phyloP scores from a whole-genome alignment of 2,113 vertebrate species.

The Emydura subglobosa region DNA sequence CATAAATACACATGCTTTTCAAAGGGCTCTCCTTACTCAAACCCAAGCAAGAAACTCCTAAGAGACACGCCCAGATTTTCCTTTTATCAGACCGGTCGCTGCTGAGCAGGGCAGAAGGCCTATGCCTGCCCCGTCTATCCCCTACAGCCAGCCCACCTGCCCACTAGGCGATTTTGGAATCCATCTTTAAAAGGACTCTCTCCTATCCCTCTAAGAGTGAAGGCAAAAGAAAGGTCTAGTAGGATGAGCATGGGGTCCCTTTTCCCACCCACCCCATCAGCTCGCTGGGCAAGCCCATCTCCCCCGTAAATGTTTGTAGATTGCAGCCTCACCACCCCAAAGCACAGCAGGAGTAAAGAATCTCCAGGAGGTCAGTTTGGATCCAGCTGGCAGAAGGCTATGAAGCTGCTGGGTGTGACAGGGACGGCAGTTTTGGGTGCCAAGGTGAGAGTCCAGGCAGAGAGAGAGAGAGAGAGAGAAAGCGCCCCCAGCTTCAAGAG shows the following conservation, averaged over 20 bases:
- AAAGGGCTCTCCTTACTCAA: not conserved
- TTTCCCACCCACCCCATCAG: not conserved
- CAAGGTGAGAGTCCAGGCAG: not conserved
- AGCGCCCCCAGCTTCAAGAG: fast-evolving
- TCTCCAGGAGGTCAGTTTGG: not conserved
- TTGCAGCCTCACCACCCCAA: too few relatives aligned
- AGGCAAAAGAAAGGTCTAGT: too few relatives aligned
- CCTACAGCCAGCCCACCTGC: not conserved
- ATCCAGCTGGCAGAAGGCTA: not conserved
- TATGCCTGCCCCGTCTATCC: not conserved
- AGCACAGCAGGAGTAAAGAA: not conserved
- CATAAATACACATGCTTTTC: not conserved
- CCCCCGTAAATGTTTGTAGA: too few relatives aligned
- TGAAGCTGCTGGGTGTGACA: too few relatives aligned
- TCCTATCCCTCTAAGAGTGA: not conserved
- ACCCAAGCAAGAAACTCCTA: not conserved
- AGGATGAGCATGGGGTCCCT: too few relatives aligned
- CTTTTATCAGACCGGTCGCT: not conserved
- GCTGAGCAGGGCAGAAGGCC: fast-evolving
- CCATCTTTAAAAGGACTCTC: fast-evolving
- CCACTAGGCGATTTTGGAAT: not conserved
- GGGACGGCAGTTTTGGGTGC: not conserved
- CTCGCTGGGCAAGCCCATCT: too few relatives aligned
- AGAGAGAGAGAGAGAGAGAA: not conserved
- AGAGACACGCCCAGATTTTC: fast-evolving